Evolutionary conservation across 2,113 vertebrate genomes (phyloP).

Genomic region (Ammodytes dubius): DNA sequence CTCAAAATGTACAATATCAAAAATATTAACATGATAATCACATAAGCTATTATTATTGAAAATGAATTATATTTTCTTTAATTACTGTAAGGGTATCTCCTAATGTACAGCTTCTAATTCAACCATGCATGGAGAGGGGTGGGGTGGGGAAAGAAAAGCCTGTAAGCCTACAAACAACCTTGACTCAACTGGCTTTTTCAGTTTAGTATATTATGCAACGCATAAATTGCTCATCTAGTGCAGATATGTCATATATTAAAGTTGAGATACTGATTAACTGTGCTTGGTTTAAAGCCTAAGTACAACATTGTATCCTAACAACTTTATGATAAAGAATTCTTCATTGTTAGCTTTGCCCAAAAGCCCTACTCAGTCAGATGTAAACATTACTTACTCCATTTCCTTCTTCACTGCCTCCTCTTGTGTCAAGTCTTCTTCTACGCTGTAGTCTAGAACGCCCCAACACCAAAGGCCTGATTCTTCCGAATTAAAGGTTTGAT

Average conservation of each 20-base stretch:
- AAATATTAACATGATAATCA: no score
- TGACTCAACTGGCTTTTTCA: neutral
- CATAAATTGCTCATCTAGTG: neutral
- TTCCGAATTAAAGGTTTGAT: slow-evolving; percentile 90
- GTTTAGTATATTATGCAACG: slow-evolving; percentile 11
- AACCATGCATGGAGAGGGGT: neutral
- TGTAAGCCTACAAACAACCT: neutral
- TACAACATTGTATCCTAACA: neutral
- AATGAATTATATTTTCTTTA: neutral
- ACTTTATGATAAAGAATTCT: neutral
- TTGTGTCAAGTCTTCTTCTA: slow-evolving; percentile 91
- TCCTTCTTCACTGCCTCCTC: slow-evolving; percentile 88
- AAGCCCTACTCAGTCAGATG: neutral
- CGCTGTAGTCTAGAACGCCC: slow-evolving; percentile 94
- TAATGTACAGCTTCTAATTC: slow-evolving; percentile 2
- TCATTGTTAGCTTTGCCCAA: neutral
- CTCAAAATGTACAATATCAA: neutral
- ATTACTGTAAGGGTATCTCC: neutral
- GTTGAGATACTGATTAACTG: neutral
- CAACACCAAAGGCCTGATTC: slow-evolving; percentile 90
- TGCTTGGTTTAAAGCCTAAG: neutral
- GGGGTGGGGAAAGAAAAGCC: no score
- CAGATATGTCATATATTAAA: neutral
- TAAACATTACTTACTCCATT: slow-evolving; percentile 86
- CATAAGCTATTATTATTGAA: neutral